phyloP scores from a whole-genome alignment of 2,888 invertebrate species.

The Megaustenia siamemsis region DNA sequence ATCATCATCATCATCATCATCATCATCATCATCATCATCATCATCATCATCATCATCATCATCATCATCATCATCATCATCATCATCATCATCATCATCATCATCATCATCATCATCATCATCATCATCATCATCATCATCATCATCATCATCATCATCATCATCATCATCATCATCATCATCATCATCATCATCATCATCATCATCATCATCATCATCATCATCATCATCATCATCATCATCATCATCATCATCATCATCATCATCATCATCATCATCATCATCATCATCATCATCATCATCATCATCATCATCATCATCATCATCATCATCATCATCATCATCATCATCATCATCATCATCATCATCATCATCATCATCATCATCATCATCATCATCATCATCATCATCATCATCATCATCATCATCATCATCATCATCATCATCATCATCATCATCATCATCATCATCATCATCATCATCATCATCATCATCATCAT shows the following conservation, averaged over 20 bases:
- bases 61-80: not conserved
- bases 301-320: not conserved
- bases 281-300: not conserved
- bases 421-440: too few relatives aligned
- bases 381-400: not conserved
- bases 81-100: conserved; percentile 37
- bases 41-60: not conserved
- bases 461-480: not conserved
- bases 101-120: conserved; percentile 30
- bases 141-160: conserved; percentile 38
- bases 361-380: not conserved
- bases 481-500: not conserved
- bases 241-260: conserved; percentile 26
- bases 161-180: conserved; percentile 34
- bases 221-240: conserved; percentile 35
- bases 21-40: too few relatives aligned
- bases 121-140: conserved; percentile 31
- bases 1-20: too few relatives aligned
- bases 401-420: not conserved
- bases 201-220: conserved; percentile 38
- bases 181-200: conserved; percentile 37
- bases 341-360: not conserved
- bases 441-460: not conserved
- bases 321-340: not conserved
- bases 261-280: conserved; percentile 5